Evolutionary conservation across 2,888 invertebrate genomes (phyloP).

Genomic region (Trichopoda pennipes): DNA sequence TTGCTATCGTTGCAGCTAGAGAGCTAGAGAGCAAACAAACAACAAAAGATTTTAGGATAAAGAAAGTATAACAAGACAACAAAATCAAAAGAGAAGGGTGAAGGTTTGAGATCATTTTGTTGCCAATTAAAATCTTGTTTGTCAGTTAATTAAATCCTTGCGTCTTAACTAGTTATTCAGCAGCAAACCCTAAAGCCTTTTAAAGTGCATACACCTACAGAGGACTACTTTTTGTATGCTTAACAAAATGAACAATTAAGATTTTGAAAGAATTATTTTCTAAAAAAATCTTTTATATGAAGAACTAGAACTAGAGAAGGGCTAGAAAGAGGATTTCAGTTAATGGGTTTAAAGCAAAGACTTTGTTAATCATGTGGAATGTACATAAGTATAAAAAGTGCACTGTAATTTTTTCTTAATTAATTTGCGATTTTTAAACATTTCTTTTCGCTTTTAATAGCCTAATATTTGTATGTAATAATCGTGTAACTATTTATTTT

Average conservation of each 20-base stretch:
- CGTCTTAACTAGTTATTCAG: constrained; percentile 60
- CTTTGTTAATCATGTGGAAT: no score
- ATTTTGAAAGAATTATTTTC: background rate
- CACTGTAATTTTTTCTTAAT: no score
- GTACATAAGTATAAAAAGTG: no score
- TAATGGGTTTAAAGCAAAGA: no score
- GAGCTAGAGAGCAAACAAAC: constrained; percentile 2
- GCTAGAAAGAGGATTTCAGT: no score
- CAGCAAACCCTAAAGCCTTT: constrained; percentile 22
- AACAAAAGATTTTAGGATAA: constrained; percentile 33
- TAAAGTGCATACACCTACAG: constrained; percentile 46
- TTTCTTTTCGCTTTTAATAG: no score
- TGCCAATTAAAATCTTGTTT: constrained; percentile 72
- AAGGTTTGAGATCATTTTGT: constrained; percentile 70
- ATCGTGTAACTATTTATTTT: no score
- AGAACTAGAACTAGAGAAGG: no score
- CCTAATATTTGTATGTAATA: no score
- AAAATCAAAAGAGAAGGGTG: constrained; percentile 39
- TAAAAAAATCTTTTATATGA: no score
- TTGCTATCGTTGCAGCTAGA: constrained; percentile 2
- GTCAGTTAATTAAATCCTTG: constrained; percentile 50
- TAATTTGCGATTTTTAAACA: no score
- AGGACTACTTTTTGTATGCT: background rate
- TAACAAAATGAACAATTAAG: background rate
- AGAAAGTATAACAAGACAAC: background rate